Evolutionary conservation across 2,797 vertebrate species (phyloP).

Genomic region (Dendrocincla tyrannina): DNA sequence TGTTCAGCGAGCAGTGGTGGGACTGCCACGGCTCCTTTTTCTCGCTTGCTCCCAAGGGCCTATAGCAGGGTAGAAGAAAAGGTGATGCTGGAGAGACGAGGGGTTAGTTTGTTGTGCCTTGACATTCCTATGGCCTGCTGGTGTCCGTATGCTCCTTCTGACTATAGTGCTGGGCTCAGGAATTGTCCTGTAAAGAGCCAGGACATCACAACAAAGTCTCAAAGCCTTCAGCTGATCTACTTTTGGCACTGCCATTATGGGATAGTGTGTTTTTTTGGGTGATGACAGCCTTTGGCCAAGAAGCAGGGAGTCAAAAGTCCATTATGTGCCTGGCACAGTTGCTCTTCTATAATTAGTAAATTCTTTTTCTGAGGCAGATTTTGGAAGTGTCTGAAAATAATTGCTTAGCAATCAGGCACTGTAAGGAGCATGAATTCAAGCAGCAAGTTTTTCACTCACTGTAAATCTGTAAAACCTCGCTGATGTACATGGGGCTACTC

Average conservation of each 20-base stretch:
- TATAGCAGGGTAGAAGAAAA: neutral
- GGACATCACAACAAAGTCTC: neutral
- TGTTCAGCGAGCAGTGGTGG: neutral
- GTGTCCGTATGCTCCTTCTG: neutral
- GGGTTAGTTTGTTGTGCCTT: neutral
- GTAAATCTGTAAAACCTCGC: neutral
- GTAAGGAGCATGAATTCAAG: neutral
- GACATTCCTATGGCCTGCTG: neutral
- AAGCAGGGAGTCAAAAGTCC: constrained; percentile 14
- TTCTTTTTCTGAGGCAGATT: neutral
- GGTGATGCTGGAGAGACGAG: neutral
- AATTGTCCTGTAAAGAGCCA: neutral
- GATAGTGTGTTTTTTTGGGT: neutral
- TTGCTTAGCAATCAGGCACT: neutral
- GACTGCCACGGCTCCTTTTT: neutral
- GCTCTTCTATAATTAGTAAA: constrained; percentile 13
- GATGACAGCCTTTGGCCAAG: constrained; percentile 30
- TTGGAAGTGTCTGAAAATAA: neutral
- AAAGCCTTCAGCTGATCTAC: neutral
- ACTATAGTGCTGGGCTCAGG: neutral
- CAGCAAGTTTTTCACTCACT: neutral
- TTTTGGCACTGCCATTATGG: neutral
- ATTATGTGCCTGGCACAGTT: neutral
- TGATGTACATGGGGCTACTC: neutral
- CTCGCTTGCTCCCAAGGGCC: neutral